Percentiles rank a stretch among this genome's conserved stretches.
Evolutionary conservation across 2,113 vertebrate species (phyloP).

Genomic region (Ceratotherium simum): DNA sequence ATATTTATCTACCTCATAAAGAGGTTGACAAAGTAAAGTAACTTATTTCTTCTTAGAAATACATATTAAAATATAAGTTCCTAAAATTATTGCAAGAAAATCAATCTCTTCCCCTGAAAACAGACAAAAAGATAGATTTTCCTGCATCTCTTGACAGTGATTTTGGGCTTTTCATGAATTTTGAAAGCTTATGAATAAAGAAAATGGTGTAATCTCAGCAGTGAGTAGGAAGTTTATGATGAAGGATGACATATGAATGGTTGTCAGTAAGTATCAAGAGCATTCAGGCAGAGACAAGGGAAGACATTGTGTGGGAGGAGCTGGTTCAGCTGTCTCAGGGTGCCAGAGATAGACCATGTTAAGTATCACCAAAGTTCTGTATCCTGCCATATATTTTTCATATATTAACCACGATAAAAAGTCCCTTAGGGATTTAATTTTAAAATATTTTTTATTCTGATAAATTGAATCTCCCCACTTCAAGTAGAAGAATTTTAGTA

Average conservation of each 20-base stretch:
- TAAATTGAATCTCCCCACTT: neutral
- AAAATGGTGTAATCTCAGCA: slow-evolving; percentile 5
- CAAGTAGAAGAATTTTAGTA: neutral
- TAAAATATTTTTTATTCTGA: neutral
- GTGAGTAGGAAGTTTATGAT: slow-evolving; percentile 58
- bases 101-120: neutral
- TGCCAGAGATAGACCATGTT: neutral
- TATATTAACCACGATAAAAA: neutral
- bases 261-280: slow-evolving; percentile 54
- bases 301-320: neutral
- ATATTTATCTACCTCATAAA: neutral
- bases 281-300: neutral
- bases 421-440: neutral
- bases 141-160: slow-evolving; percentile 53
- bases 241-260: slow-evolving; percentile 38
- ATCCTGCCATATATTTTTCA: neutral
- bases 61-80: neutral
- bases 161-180: slow-evolving; percentile 59
- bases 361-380: neutral
- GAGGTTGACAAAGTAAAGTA: neutral
- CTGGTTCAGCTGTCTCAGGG: neutral
- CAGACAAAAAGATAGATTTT: slow-evolving; percentile 11
- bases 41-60: slow-evolving; percentile 9
- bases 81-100: slow-evolving; percentile 28
- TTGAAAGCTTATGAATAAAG: slow-evolving; percentile 59